phyloP scores from a whole-genome alignment of 2,113 vertebrate species.

The Shinisaurus crocodilurus region DNA sequence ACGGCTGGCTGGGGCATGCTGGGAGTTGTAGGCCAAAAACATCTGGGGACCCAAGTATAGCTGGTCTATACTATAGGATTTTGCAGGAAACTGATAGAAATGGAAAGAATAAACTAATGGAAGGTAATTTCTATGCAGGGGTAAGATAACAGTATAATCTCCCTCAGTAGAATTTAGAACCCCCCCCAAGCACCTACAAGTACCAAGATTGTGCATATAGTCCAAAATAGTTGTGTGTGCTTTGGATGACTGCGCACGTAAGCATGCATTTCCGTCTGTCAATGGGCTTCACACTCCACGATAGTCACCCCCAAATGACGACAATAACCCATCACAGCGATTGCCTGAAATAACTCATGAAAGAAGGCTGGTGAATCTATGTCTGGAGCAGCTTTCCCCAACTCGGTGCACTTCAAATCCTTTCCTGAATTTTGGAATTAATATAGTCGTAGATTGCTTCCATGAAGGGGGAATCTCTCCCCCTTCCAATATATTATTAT shows the following conservation, averaged over 20 bases:
- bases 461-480: too few species aligned
- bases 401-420: too few species aligned
- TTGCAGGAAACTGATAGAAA: not conserved
- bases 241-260: not conserved
- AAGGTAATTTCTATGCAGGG: not conserved
- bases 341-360: not conserved
- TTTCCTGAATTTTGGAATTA: too few species aligned
- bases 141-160: not conserved
- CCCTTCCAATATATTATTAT: too few species aligned
- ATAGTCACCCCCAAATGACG: not conserved
- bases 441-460: too few species aligned
- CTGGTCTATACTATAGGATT: not conserved
- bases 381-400: not conserved
- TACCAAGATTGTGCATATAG: too few species aligned
- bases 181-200: too few species aligned
- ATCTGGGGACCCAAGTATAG: too few species aligned
- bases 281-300: not conserved
- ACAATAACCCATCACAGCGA: not conserved
- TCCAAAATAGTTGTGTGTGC: not conserved
- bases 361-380: not conserved
- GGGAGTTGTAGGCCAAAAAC: too few species aligned
- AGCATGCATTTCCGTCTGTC: not conserved
- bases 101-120: not conserved
- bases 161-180: not conserved
- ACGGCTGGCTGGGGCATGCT: too few species aligned